Evolutionary conservation across 2,888 invertebrate genomes (phyloP).

Genomic region (Agrilus mali): DNA sequence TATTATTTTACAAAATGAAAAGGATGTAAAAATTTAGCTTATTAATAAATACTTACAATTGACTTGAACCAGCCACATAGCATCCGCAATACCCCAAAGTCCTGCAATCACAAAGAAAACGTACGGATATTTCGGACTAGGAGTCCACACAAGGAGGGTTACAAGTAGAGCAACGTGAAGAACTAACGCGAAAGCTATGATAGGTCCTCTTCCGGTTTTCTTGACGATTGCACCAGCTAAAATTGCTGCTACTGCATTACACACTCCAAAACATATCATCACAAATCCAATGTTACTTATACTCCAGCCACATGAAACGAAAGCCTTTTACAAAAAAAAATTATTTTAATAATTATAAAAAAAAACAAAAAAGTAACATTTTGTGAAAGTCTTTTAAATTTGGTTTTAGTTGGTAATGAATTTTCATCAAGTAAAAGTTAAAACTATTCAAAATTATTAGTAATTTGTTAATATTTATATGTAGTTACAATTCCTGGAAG

Average conservation of each 20-base stretch:
- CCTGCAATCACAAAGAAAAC: constrained; percentile 71
- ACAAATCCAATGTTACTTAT: constrained; percentile 86
- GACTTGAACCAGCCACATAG: constrained; percentile 84
- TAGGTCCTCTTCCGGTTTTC: constrained; percentile 63
- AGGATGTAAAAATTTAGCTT: no score
- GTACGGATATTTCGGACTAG: constrained; percentile 50
- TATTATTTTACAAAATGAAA: no score
- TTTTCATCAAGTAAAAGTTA: no score
- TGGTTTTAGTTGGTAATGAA: no score
- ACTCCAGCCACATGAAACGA: constrained; percentile 77
- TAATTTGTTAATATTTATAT: no score
- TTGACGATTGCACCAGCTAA: constrained; percentile 68
- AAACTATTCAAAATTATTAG: no score
- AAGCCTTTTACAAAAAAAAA: constrained; percentile 46
- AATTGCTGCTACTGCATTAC: constrained; percentile 77
- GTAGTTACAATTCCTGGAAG: no score
- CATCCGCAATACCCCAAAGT: constrained; percentile 81
- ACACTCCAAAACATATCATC: constrained; percentile 85
- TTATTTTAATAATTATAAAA: no score
- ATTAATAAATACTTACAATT: constrained; percentile 63
- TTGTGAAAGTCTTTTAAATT: no score
- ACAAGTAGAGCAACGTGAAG: constrained; percentile 59
- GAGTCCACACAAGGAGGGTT: constrained; percentile 58
- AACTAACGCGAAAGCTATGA: constrained; percentile 61
- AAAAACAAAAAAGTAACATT: no score